A percentile compares a stretch with the other conserved stretches of the same genome.
These are phyloP conservation scores for Numida meleagris DNA, from an alignment of 2,113 vertebrate species.

Conservation along the genomic window DNA sequence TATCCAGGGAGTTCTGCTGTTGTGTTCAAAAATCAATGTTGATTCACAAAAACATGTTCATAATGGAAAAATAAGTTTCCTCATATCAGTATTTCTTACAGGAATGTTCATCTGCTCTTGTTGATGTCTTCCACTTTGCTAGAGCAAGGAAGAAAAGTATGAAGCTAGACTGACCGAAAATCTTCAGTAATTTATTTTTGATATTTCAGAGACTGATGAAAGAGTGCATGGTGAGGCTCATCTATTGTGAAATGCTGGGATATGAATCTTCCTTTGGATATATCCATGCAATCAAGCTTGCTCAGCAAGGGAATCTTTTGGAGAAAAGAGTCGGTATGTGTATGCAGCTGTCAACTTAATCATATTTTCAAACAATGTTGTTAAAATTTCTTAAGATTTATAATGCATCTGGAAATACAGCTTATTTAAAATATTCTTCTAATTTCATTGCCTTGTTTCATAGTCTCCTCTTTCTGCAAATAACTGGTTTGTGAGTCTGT, in stretches of 20 bases:
- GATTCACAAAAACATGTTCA: not conserved
- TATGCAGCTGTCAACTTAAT: not conserved
- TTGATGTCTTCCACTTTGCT: not conserved
- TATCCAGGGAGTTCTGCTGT: not conserved
- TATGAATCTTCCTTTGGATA: conserved; percentile 95
- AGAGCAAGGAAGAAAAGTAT: not conserved
- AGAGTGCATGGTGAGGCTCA: conserved; percentile 94
- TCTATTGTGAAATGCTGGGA: conserved; percentile 98
- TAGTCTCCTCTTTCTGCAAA: not conserved
- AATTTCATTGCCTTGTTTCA: not conserved
- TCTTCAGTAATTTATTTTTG: not conserved
- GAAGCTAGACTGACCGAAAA: not conserved
- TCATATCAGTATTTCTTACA: too few species aligned
- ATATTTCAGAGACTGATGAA: conserved; percentile 92
- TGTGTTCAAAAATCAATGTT: not conserved
- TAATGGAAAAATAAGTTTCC: not conserved
- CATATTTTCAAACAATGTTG: not conserved
- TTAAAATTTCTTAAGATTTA: not conserved
- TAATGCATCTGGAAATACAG: not conserved
- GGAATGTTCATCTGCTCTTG: rapidly evolving
- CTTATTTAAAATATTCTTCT: not conserved
- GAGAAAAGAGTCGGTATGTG: conserved; percentile 97
- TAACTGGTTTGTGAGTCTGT: not conserved
- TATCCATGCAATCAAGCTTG: conserved; percentile 97
- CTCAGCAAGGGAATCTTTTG: conserved; percentile 92